Evolutionary conservation across 1,140 invertebrate genomes (phyloP).

Genomic region (Kradibia gibbosae): DNA sequence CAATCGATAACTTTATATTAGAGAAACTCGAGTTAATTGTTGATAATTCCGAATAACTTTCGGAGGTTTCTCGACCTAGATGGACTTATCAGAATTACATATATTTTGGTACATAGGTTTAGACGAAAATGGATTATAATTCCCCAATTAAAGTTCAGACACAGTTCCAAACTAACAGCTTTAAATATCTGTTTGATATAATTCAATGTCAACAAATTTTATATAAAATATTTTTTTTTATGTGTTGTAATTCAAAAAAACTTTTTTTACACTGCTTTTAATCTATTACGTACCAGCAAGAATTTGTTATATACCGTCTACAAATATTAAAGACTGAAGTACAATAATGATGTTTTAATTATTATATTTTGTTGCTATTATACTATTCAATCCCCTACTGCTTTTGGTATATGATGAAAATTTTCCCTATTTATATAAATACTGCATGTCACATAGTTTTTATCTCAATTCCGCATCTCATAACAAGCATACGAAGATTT

Average conservation of each 20-base stretch:
- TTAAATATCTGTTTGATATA: neutral
- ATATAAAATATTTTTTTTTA: too few species aligned
- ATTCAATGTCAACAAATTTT: too few species aligned
- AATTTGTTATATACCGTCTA: too few species aligned
- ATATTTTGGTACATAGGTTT: neutral
- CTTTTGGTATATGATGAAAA: slow-evolving; percentile 51
- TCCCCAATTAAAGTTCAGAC: neutral
- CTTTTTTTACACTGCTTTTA: too few species aligned
- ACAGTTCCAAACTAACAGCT: neutral
- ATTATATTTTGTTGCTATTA: slow-evolving; percentile 51
- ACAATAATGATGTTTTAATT: slow-evolving; percentile 30
- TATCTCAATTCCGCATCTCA: slow-evolving; percentile 47
- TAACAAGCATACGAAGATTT: slow-evolving; percentile 35
- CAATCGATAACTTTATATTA: neutral
- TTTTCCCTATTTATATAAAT: slow-evolving; percentile 51
- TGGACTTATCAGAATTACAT: neutral
- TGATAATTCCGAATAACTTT: neutral
- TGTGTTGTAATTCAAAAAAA: too few species aligned
- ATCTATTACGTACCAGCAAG: too few species aligned
- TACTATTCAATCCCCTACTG: slow-evolving; percentile 50
- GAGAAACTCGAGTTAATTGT: neutral
- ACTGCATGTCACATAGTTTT: slow-evolving; percentile 41
- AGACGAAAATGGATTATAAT: neutral
- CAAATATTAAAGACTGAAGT: too few species aligned
- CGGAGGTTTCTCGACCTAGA: neutral